A percentile compares a stretch with the other conserved stretches of the same genome.
phyloP scores from a whole-genome alignment of 2,797 vertebrate species.

The Enteromius trimaculatus region DNA sequence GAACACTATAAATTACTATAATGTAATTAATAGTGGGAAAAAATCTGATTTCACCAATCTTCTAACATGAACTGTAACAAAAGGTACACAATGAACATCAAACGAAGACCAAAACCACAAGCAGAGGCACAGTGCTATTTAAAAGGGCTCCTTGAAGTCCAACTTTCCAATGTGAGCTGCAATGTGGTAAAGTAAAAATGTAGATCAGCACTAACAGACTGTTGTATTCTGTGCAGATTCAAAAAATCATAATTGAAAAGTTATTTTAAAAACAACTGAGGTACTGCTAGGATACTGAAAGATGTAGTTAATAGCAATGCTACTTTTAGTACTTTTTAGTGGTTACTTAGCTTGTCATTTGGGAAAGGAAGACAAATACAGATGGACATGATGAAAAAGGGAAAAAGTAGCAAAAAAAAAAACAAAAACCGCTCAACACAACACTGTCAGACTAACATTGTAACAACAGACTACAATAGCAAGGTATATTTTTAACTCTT shows the following conservation, averaged over 20 bases:
- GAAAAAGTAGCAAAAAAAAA: background rate
- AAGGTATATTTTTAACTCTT: conserved; percentile 6
- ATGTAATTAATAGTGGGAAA: background rate
- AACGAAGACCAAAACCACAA: background rate
- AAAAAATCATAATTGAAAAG: background rate
- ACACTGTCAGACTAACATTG: background rate
- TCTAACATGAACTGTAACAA: background rate
- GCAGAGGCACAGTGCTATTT: background rate
- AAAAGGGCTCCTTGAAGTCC: background rate
- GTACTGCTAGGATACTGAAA: background rate
- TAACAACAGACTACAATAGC: background rate
- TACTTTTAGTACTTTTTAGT: conserved; percentile 12
- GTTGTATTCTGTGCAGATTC: background rate
- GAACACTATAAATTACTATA: background rate
- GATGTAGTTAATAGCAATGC: background rate
- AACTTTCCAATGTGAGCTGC: too few relatives aligned
- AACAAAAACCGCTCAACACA: background rate
- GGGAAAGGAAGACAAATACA: background rate
- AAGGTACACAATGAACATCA: background rate
- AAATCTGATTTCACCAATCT: background rate
- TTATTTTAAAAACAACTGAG: conserved; percentile 18
- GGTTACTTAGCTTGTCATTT: background rate
- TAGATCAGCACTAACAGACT: background rate
- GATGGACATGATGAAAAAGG: background rate
- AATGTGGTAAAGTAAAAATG: background rate